Base-by-base conservation (phyloP, 2,113 vertebrate genomes). In the Solea solea region DNA sequence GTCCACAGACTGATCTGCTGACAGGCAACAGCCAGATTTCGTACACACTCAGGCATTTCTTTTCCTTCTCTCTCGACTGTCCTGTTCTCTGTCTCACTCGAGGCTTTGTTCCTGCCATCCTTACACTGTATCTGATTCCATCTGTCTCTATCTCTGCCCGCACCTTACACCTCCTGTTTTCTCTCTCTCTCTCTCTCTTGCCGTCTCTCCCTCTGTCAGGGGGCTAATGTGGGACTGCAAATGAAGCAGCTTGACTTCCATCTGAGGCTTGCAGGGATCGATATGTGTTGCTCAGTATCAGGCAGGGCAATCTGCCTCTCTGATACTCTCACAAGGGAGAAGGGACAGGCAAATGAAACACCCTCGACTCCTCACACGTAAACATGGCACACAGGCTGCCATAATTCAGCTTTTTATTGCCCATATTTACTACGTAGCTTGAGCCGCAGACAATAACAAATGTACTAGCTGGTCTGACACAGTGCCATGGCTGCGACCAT, bases 231-330 rank as follows among this genome's bases (percentile, higher is more conserved):
- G 71, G 66, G 72, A 68, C 82, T 90, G 88, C 86, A 93, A 91
- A 90, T 84, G 87, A 90, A 90, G 90, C 86, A 88, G 78, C 88
- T 90, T 89, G 86, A 89, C 89, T 88, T 92, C 85, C 85, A 89
- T 90, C 85, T 86, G 86, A 72, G 81, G 80, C 90, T 90, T 79
- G 70, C 62, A 59, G 60, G 53, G 86, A 93, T 94, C 92, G 72
- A 93, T 93, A 93, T 70, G 64, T 61, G 75, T 84, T 88, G 81
- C 84, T 90, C 88, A 86, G 84, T 83, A 89, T 90, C 86, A 90
- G 86, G 72, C 81, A 80, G 75, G 76, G 80, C 81, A 74, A 69
- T 82, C 69, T 72, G 74, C 74, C 84, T 82, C 58, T 65, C 53
- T 15, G 21, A 66, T 28, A 15, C 78, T 55, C 75, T 81, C 78